Conservation (phyloP, 2,888 invertebrate genomes). For the Mongoloraphidia duomilia region DNA sequence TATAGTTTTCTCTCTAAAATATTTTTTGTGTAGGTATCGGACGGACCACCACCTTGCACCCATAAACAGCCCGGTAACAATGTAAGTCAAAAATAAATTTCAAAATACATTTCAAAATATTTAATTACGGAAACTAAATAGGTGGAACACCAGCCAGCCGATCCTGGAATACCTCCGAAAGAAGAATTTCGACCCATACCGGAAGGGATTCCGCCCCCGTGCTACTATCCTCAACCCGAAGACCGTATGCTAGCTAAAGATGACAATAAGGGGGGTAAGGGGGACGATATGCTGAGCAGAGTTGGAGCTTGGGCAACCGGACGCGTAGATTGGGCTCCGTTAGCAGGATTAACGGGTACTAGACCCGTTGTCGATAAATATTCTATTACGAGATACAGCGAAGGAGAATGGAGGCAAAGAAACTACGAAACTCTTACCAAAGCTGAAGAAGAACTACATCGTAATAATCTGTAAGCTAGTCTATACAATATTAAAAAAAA, state of each 20-base stretch:
- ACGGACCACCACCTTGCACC: too few species aligned
- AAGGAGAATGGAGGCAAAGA: conserved; percentile 55
- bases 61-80: too few species aligned
- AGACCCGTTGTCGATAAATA: conserved; percentile 62
- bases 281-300: conserved; percentile 33
- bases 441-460: conserved; percentile 25
- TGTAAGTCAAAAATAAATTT: too few species aligned
- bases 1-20: too few species aligned
- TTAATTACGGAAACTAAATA: too few species aligned
- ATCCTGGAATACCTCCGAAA: too few species aligned
- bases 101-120: too few species aligned
- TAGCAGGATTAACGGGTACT: conserved; percentile 54
- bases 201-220: conserved; percentile 22
- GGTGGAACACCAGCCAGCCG: too few species aligned
- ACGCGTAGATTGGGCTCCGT: conserved; percentile 56
- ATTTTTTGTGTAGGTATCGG: too few species aligned
- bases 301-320: conserved; percentile 57
- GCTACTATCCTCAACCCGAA: conserved; percentile 41
- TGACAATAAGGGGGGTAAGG: conserved; percentile 14
- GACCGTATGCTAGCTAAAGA: conserved; percentile 29
- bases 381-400: conserved; percentile 55
- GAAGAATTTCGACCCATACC: too few species aligned
- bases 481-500: neutral
- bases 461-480: conserved; percentile 22
- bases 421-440: conserved; percentile 38